Evolutionary conservation across 2,888 invertebrate genomes (phyloP).

Genomic region (Monochamus alternatus): DNA sequence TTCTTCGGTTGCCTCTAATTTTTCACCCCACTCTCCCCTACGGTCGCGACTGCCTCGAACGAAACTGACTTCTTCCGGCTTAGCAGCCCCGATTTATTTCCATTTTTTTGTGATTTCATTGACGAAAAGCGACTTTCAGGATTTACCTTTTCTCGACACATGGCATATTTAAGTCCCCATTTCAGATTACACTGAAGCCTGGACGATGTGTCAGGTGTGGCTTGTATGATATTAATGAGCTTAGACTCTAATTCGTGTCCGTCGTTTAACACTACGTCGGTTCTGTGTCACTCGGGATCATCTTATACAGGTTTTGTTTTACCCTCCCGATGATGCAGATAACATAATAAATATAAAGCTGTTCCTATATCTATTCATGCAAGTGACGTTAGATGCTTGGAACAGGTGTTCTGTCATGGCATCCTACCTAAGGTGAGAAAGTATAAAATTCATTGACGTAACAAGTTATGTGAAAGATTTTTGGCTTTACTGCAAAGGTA

Average conservation of each 20-base stretch:
- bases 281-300: background rate
- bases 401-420: too few species aligned
- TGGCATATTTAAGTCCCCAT: slow-evolving; percentile 2
- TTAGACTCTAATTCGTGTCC: background rate
- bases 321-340: too few species aligned
- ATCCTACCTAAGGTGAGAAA: too few species aligned
- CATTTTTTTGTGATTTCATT: slow-evolving; percentile 29
- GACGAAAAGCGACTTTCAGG: slow-evolving; percentile 23
- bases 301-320: too few species aligned
- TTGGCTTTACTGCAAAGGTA: background rate
- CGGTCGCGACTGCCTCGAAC: slow-evolving; percentile 10
- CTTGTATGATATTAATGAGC: slow-evolving; percentile 13
- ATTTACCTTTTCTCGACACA: slow-evolving; percentile 5
- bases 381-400: too few species aligned
- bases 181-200: slow-evolving; percentile 15
- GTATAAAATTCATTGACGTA: too few species aligned
- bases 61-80: slow-evolving; percentile 36
- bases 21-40: slow-evolving; percentile 19
- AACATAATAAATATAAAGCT: too few species aligned
- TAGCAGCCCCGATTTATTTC: slow-evolving; percentile 21
- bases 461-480: slow-evolving; percentile 1
- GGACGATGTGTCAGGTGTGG: background rate
- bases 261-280: background rate
- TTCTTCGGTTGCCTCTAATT: too few species aligned
- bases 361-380: too few species aligned